These are phyloP conservation scores for Zosterops japonicus DNA, from an alignment of 2,113 vertebrate species.

Conservation along the genomic window DNA sequence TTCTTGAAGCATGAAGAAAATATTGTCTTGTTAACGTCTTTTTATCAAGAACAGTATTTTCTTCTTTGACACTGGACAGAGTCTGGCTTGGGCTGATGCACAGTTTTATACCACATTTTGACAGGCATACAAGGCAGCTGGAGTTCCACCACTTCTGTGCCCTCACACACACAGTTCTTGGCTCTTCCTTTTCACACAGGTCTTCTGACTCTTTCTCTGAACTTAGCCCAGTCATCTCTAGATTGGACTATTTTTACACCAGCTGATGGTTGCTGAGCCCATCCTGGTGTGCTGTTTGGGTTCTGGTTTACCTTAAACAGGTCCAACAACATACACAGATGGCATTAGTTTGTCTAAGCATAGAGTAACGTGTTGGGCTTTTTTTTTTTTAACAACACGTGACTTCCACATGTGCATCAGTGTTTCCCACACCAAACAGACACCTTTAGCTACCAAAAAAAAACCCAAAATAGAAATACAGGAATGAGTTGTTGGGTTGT, in stretches of 20 bases:
- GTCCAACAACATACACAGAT: not conserved
- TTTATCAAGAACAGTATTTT: not conserved
- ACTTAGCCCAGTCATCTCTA: not conserved
- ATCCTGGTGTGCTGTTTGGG: not conserved
- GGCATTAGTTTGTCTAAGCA: not conserved
- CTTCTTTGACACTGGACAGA: not conserved
- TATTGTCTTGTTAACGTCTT: not conserved
- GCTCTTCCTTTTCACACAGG: not conserved
- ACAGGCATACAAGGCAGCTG: not conserved
- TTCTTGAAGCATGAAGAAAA: not conserved
- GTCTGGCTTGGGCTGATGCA: not conserved
- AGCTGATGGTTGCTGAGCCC: not conserved
- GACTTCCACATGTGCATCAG: not conserved
- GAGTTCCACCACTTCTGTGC: not conserved
- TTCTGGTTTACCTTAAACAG: not conserved
- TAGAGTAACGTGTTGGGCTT: not conserved
- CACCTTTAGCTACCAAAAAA: not conserved
- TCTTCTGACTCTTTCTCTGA: not conserved
- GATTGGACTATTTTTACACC: not conserved
- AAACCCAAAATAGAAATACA: not conserved
- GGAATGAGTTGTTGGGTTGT: not conserved
- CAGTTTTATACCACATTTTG: not conserved
- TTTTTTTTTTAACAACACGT: not conserved
- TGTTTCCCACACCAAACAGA: not conserved
- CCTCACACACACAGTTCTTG: not conserved